Percentiles rank a stretch among this genome's conserved stretches.
These are phyloP conservation scores for Deilephila elpenor DNA, from an alignment of 2,888 invertebrate genomes.

Conservation along the genomic window DNA sequence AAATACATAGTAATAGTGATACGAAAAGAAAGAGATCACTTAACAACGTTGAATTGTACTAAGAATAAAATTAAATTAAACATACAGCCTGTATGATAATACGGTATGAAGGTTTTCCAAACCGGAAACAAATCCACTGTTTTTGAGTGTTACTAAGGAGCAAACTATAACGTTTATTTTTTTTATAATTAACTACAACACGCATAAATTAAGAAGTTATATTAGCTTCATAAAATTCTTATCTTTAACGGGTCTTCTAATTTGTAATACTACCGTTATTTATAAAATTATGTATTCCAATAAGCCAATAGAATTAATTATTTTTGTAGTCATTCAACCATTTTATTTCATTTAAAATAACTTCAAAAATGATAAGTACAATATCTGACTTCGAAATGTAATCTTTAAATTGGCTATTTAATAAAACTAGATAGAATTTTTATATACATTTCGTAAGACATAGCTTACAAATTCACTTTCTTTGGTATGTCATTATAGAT, in stretches of 20 bases:
- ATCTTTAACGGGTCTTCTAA: not conserved
- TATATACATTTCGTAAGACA: not conserved
- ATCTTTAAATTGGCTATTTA: too few relatives aligned
- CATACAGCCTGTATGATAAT: too few relatives aligned
- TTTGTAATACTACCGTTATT: not conserved
- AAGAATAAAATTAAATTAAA: too few relatives aligned
- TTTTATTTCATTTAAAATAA: not conserved
- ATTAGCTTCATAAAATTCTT: not conserved
- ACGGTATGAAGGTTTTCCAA: too few relatives aligned
- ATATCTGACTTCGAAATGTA: not conserved
- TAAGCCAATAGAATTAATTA: not conserved
- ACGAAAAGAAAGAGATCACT: too few relatives aligned
- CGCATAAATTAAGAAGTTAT: not conserved
- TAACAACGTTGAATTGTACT: too few relatives aligned
- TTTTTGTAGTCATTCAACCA: not conserved
- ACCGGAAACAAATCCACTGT: too few relatives aligned
- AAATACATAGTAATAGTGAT: too few relatives aligned
- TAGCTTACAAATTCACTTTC: not conserved
- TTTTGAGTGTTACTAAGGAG: too few relatives aligned
- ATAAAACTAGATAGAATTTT: too few relatives aligned
- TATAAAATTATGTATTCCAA: not conserved
- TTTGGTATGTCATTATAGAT: not conserved
- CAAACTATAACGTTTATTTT: too few relatives aligned
- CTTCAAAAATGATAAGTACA: not conserved
- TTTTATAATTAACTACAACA: not conserved